Evolutionary conservation across 1,140 invertebrate species (phyloP).

Genomic region (Drosophila ironensis): DNA sequence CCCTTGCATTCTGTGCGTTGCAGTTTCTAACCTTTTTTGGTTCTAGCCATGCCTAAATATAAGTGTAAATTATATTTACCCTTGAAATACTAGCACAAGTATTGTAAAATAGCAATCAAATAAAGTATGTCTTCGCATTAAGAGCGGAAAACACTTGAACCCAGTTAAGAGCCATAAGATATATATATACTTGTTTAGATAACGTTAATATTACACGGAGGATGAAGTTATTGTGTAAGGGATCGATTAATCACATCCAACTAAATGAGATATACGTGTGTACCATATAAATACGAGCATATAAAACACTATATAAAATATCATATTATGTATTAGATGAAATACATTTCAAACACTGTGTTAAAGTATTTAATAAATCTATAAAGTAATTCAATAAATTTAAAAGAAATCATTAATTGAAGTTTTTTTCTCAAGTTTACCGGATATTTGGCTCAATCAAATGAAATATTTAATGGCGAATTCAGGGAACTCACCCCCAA

Average conservation of each 20-base stretch:
- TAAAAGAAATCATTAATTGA: constrained; percentile 39
- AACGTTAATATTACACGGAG: constrained; percentile 46
- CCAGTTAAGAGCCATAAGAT: constrained; percentile 65
- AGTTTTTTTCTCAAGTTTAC: too few relatives aligned
- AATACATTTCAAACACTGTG: constrained; percentile 78
- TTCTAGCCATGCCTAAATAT: constrained; percentile 21
- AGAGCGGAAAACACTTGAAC: constrained; percentile 11
- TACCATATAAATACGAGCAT: constrained; percentile 41
- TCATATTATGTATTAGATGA: constrained; percentile 69
- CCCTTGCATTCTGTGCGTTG: not conserved
- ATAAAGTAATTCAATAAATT: constrained; percentile 54
- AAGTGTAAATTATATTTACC: constrained; percentile 55
- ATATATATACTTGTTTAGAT: constrained; percentile 63
- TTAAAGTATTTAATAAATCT: constrained; percentile 80
- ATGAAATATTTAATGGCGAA: constrained; percentile 12
- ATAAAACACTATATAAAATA: constrained; percentile 53
- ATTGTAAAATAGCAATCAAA: constrained; percentile 58
- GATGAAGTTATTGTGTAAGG: constrained; percentile 67
- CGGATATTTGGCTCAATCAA: too few relatives aligned
- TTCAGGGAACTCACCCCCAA: not conserved
- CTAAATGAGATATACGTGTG: constrained; percentile 47
- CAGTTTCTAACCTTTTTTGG: not conserved
- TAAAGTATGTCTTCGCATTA: not conserved
- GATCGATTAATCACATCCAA: constrained; percentile 9
- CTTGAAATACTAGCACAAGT: constrained; percentile 53